A percentile compares a stretch with the other conserved stretches of the same genome.
Conservation (phyloP, 2,797 vertebrate species). For the Amniataba percoides region DNA sequence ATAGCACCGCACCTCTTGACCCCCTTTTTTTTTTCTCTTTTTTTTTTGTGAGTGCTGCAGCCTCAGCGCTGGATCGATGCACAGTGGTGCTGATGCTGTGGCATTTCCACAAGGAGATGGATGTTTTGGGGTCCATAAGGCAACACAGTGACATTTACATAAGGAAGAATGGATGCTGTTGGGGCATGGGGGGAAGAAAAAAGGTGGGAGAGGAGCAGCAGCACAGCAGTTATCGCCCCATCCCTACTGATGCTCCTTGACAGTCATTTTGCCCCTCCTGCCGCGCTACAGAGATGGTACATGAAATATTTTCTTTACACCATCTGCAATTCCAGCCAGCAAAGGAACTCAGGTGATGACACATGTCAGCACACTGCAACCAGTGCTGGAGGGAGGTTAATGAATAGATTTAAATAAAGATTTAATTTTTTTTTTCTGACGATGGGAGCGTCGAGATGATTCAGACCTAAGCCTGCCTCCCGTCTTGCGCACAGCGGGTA, state of each 20-base stretch:
- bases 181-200: conserved; percentile 32
- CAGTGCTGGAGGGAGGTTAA: conserved; percentile 54
- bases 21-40: conserved; percentile 45
- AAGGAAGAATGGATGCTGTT: conserved; percentile 60
- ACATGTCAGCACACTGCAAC: conserved; percentile 57
- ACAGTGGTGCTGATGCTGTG: conserved; percentile 66
- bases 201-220: conserved; percentile 29
- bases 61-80: conserved; percentile 66
- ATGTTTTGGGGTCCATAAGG: conserved; percentile 71
- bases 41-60: conserved; percentile 23
- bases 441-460: conserved; percentile 45
- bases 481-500: conserved; percentile 29
- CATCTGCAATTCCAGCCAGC: conserved; percentile 66
- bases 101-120: conserved; percentile 79
- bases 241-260: conserved; percentile 68
- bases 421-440: conserved; percentile 46
- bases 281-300: conserved; percentile 62
- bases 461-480: conserved; percentile 50
- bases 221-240: conserved; percentile 57
- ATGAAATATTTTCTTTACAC: conserved; percentile 68
- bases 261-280: conserved; percentile 72
- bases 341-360: conserved; percentile 66
- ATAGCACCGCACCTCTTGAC: conserved; percentile 64
- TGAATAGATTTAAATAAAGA: conserved; percentile 77
- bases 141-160: conserved; percentile 79